Base-by-base conservation (phyloP, 2,888 invertebrate genomes). In the Empis stercorea region DNA sequence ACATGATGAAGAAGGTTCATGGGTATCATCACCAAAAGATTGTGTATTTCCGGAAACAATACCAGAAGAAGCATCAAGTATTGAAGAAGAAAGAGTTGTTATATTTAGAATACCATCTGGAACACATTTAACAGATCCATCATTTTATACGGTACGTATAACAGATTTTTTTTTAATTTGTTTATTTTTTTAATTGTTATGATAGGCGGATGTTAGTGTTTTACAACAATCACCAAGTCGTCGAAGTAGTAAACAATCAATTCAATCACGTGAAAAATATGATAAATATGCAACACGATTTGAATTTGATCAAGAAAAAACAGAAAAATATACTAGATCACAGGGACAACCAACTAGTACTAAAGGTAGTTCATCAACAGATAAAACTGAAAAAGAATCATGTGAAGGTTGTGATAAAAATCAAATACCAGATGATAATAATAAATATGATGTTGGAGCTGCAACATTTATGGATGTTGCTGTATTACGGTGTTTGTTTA, bases 391-490 rank as follows among this genome's bases (percentile, higher is more conserved):
- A n/a, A 62, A 81, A 17, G 83, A 84, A 43, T 63, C 82, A 17
- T 82, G 83, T 38, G 80, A 81, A 55, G 72, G 67, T 20, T 48
- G 48, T 39, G 7, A 67, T 62, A 54, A 52, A 47, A 50, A 49
- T 13, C 50, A 48, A 11, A 11, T 23, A 4, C 62, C 63, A 10
- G 66, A 66, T n/a, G n/a, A n/a, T 32, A 61, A 59, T 34, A 51
- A 57, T 3, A 66, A 64, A 46, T 62, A 59, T 23, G 79, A 87
- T 71, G 75, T 86, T 2, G 76, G 82, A 13, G 83, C 88, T 16
- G 99, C 99, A 1, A 95, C 94, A 2, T 96, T 94, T 66, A 73
- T 99, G 47, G 99, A 99, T 66, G 91, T 99, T 0, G 93, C 95
- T 3, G 95, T 97, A 0, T 70, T 99, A 46, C 77, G 97, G 45